Base-by-base conservation (phyloP, 2,888 invertebrate species). In the Pristionchus entomophagus region DNA sequence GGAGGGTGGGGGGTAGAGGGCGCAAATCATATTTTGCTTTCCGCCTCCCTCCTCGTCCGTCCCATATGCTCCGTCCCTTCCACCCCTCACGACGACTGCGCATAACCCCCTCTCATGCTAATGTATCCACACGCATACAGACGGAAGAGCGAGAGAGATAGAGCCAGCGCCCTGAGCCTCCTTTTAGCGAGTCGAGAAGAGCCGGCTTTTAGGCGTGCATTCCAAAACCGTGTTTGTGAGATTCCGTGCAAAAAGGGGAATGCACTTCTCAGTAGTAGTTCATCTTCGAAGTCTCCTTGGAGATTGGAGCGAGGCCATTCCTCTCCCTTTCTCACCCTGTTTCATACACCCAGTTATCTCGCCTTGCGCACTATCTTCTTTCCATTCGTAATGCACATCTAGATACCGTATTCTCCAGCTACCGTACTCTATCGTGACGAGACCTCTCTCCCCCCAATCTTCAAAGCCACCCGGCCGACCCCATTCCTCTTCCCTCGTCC, bases 11-110 rank as follows among this genome's bases (percentile, higher is more conserved):
- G 45, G 56, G 56, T n/a, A n/a, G 32, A 4, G 32, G 29, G 73
- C 73, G 73, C 73, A 73, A 73, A 73, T 73, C 73, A 73, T 73
- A 73, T 73, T 73, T 73, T 73, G 38, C 41, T 38, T 32, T 69
- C 29, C 26, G 59, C 59, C n/a, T n/a, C n/a, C n/a, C n/a, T n/a
- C n/a, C n/a, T 6, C 19, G 59, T 59, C 59, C 56, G n/a, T 51
- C n/a, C 65, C 65, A 65, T 65, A 35, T 65, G 65, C 65, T 35
- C 32, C 19, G 45, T 29, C 35, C 19, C 19, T 19, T 38, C 65
- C 1, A 35, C 14, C 3, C 14, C 65, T 56, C n/a, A 5, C 56
- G 5, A 19, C 12, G 53, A 26, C 80, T 51, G 80, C 49, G 80
- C 80, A 51, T 62, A 12, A 6, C 19, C 78, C 51, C 78, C 32